These are phyloP conservation scores for Nycticorax nycticorax DNA, from an alignment of 2,113 vertebrate species.

Conservation along the genomic window DNA sequence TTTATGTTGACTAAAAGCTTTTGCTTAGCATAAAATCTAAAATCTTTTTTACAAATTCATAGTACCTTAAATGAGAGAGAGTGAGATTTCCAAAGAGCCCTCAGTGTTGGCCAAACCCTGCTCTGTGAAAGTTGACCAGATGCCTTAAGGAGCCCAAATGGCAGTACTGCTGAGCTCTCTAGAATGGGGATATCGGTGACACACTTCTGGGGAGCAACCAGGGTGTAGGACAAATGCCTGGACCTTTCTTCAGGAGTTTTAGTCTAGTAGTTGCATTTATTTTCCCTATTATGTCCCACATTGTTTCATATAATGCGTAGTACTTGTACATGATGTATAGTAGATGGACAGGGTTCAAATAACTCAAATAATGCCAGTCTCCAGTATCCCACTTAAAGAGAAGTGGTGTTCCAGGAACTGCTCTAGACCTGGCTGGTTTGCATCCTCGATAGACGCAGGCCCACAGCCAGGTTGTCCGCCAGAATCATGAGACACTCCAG, in stretches of 20 bases:
- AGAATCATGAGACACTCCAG: background rate
- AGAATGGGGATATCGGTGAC: background rate
- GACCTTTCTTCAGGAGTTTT: background rate
- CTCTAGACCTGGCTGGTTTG: background rate
- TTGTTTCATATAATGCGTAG: background rate
- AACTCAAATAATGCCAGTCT: background rate
- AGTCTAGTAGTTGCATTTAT: background rate
- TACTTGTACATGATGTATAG: background rate
- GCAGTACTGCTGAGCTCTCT: background rate
- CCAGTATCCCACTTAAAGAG: background rate
- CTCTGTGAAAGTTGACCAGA: background rate
- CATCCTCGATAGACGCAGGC: background rate
- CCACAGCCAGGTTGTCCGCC: background rate
- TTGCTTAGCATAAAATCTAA: background rate
- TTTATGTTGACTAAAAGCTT: background rate
- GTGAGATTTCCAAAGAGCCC: background rate
- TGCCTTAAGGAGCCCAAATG: background rate
- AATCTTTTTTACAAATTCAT: background rate
- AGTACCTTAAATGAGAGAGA: background rate
- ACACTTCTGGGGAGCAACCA: background rate
- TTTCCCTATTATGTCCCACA: background rate
- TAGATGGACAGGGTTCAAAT: background rate
- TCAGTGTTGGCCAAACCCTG: background rate
- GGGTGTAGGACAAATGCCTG: background rate
- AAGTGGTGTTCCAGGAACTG: background rate